These are phyloP conservation scores for Talpa occidentalis DNA, from an alignment of 2,113 vertebrate species.

Conservation along the genomic window DNA sequence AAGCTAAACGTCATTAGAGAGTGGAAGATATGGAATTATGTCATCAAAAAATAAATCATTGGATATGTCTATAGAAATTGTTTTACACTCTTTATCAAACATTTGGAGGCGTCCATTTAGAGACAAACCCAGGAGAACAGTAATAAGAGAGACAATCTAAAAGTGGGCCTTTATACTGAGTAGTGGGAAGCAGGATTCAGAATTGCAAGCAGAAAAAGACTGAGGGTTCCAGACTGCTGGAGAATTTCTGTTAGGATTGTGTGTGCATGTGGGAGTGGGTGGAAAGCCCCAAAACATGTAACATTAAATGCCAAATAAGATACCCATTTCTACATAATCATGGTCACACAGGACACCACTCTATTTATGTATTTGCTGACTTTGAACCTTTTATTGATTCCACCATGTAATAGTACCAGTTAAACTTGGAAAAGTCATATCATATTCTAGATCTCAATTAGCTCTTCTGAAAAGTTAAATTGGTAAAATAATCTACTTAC, in stretches of 20 bases:
- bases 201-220: neutral
- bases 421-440: neutral
- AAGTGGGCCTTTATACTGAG: neutral
- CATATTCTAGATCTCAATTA: neutral
- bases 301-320: neutral
- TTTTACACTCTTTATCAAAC: neutral
- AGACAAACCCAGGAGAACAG: neutral
- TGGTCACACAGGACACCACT: neutral
- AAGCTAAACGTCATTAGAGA: neutral
- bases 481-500: neutral
- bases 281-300: neutral
- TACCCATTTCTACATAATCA: neutral
- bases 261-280: rapidly evolving
- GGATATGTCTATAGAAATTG: neutral
- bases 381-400: neutral
- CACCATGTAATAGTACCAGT: neutral
- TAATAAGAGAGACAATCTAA: neutral
- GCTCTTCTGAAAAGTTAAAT: neutral
- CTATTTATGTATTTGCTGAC: neutral
- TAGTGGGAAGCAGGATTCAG: neutral
- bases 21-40: neutral
- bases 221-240: neutral
- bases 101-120: neutral
- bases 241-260: neutral
- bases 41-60: neutral